These are phyloP conservation scores for Phymatocera aterrima DNA, from an alignment of 2,888 invertebrate genomes.

Conservation along the genomic window DNA sequence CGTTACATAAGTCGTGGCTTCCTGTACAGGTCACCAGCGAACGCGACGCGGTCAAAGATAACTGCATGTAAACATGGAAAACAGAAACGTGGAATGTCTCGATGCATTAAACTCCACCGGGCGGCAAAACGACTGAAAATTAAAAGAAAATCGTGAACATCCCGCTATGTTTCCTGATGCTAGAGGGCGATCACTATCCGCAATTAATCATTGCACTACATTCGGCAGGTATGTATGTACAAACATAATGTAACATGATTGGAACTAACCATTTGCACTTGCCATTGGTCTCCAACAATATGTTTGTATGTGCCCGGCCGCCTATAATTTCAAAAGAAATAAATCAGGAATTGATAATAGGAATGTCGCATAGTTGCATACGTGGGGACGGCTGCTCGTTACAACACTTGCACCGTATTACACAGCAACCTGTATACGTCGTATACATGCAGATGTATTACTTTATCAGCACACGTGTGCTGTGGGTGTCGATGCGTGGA, in stretches of 20 bases:
- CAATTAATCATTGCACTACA: no score
- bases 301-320: neutral
- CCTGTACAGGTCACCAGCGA: neutral
- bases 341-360: neutral
- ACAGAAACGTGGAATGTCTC: neutral
- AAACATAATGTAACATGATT: neutral
- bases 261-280: neutral
- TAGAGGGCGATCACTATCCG: no score
- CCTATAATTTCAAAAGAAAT: neutral
- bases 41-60: no score
- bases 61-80: no score
- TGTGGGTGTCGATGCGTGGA: no score
- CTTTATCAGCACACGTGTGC: slow-evolving; percentile 48
- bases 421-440: neutral
- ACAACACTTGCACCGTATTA: slow-evolving; percentile 1
- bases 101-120: no score
- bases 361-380: neutral
- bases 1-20: neutral
- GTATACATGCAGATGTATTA: neutral
- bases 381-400: neutral
- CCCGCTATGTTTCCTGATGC: neutral
- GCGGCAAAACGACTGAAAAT: no score
- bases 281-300: neutral
- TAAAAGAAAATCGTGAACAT: no score
- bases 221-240: neutral